Conservation (phyloP, 2,113 vertebrate genomes). For the Callaeas wilsoni region DNA sequence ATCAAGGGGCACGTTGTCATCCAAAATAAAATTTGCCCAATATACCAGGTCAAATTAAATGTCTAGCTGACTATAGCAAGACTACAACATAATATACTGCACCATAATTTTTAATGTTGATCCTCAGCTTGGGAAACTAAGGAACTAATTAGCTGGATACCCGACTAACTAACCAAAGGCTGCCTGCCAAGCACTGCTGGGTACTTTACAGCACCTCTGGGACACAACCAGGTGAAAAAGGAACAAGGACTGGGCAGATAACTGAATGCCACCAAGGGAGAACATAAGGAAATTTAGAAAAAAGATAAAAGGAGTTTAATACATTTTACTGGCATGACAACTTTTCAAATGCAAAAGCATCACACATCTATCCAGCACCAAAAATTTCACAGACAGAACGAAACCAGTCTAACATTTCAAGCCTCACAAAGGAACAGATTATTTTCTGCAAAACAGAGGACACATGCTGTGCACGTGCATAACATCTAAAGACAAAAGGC, state of each 20-base stretch:
- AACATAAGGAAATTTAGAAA: neutral
- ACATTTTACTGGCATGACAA: neutral
- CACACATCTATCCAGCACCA: neutral
- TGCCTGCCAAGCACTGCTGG: neutral
- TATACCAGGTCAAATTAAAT: slow-evolving; percentile 53
- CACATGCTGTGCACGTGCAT: neutral
- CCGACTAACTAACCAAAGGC: neutral
- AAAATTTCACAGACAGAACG: neutral
- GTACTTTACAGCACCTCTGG: neutral
- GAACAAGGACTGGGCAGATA: neutral
- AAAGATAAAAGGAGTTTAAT: neutral
- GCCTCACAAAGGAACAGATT: neutral
- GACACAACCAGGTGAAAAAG: neutral
- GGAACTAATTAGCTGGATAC: slow-evolving; percentile 22
- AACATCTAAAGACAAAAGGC: slow-evolving; percentile 2
- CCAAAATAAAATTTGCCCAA: neutral
- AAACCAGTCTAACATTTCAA: neutral
- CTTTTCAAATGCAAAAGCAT: neutral
- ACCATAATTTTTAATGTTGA: neutral
- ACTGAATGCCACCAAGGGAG: neutral
- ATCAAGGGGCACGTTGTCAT: neutral
- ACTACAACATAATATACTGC: neutral
- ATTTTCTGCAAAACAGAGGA: neutral
- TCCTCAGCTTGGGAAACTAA: neutral
- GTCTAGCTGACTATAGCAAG: slow-evolving; percentile 61